These are phyloP conservation scores for Monarcha castaneiventris DNA, from an alignment of 2,113 vertebrate species.

Conservation along the genomic window DNA sequence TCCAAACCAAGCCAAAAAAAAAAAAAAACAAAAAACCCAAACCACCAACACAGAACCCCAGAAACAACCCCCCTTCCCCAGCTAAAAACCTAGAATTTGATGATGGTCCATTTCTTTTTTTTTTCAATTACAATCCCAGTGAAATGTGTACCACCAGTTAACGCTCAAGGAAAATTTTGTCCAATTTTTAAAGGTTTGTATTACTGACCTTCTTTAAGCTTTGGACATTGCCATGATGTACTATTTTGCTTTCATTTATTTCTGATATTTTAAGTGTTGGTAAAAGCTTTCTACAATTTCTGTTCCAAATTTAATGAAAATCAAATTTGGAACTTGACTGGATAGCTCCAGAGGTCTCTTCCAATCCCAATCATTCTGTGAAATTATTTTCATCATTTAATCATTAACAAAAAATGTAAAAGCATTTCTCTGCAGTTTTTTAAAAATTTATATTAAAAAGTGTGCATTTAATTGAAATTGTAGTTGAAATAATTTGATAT, in stretches of 20 bases:
- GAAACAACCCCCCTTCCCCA: rapidly evolving
- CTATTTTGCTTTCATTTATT: not conserved
- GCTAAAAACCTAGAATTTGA: not conserved
- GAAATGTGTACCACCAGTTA: not conserved
- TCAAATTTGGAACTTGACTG: not conserved
- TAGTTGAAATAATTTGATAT: not conserved
- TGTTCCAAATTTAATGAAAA: not conserved
- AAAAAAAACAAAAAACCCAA: too few species aligned
- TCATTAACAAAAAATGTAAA: not conserved
- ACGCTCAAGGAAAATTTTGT: not conserved
- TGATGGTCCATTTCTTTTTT: not conserved
- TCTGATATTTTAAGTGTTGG: not conserved
- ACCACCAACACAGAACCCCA: rapidly evolving
- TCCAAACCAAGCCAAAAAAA: not conserved
- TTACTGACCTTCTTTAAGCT: not conserved
- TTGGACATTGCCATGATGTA: not conserved
- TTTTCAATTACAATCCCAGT: not conserved
- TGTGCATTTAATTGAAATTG: not conserved
- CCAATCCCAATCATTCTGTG: not conserved
- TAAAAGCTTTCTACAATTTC: not conserved
- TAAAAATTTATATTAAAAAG: not conserved
- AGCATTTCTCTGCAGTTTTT: not conserved
- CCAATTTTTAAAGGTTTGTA: not conserved
- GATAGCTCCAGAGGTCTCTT: not conserved
- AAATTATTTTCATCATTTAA: not conserved